Evolutionary conservation across 2,797 vertebrate species (phyloP).

Genomic region (Girardinus metallicus): DNA sequence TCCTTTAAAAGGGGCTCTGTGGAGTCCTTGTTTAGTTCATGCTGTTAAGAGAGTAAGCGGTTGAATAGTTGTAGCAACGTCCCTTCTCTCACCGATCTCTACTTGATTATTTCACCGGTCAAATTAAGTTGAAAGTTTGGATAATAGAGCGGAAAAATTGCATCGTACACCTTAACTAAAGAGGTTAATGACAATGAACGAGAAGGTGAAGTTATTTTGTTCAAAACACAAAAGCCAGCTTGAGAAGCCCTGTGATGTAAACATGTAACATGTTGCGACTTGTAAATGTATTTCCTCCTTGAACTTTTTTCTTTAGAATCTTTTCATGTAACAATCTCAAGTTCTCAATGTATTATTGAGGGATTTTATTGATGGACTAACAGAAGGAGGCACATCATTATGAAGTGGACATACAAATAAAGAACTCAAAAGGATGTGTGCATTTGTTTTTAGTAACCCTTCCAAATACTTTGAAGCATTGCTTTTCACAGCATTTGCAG

Average conservation of each 20-base stretch:
- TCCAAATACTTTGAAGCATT: background rate
- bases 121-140: slow-evolving; percentile 63
- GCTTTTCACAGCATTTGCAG: background rate
- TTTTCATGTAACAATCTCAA: background rate
- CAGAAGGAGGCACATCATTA: background rate
- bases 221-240: background rate
- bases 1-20: slow-evolving; percentile 72
- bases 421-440: background rate
- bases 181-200: background rate
- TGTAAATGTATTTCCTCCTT: background rate
- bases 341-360: background rate
- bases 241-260: background rate
- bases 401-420: background rate
- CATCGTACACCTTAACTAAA: slow-evolving; percentile 12
- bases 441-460: background rate
- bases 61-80: slow-evolving; percentile 63
- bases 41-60: slow-evolving; percentile 69
- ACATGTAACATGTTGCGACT: background rate
- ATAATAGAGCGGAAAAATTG: slow-evolving; percentile 22
- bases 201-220: background rate
- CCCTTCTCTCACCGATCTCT: slow-evolving; percentile 64
- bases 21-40: slow-evolving; percentile 74
- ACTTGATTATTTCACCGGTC: slow-evolving; percentile 65
- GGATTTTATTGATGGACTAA: background rate
- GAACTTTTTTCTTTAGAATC: background rate